Evolutionary conservation across 2,113 vertebrate species (phyloP).

Genomic region (Campylomormyrus numenius): DNA sequence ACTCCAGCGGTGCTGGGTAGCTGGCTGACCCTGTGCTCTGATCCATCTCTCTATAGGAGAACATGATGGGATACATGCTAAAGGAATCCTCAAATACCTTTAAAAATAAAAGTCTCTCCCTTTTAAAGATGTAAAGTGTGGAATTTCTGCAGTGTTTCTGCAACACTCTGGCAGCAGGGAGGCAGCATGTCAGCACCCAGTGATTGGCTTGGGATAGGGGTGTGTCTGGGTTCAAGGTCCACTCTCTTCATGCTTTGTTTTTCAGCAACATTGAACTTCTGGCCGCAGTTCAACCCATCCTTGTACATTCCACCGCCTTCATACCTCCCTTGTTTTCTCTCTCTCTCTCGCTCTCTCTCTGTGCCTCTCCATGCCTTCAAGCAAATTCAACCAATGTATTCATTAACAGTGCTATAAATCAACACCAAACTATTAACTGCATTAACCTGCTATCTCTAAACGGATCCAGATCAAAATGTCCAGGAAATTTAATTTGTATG

Average conservation of each 20-base stretch:
- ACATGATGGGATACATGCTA: background rate
- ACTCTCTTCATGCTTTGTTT: background rate
- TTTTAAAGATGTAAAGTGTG: background rate
- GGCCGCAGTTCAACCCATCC: background rate
- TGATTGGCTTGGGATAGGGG: background rate
- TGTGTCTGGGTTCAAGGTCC: background rate
- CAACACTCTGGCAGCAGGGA: background rate
- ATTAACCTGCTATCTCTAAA: background rate
- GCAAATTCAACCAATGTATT: background rate
- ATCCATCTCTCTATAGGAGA: background rate
- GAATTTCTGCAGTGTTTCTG: background rate
- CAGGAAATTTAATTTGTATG: background rate
- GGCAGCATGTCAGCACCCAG: background rate
- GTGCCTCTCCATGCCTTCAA: background rate
- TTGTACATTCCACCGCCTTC: slow-evolving; percentile 9
- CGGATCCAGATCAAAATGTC: background rate
- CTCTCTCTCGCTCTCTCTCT: background rate
- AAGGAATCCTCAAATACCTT: background rate
- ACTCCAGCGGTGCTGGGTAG: background rate
- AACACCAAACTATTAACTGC: background rate
- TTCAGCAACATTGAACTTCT: background rate
- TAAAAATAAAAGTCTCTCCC: background rate
- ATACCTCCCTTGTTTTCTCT: background rate
- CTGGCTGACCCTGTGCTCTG: background rate
- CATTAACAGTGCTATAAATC: background rate